Evolutionary conservation across 2,113 vertebrate genomes (phyloP).

Genomic region (Apodemus sylvaticus): DNA sequence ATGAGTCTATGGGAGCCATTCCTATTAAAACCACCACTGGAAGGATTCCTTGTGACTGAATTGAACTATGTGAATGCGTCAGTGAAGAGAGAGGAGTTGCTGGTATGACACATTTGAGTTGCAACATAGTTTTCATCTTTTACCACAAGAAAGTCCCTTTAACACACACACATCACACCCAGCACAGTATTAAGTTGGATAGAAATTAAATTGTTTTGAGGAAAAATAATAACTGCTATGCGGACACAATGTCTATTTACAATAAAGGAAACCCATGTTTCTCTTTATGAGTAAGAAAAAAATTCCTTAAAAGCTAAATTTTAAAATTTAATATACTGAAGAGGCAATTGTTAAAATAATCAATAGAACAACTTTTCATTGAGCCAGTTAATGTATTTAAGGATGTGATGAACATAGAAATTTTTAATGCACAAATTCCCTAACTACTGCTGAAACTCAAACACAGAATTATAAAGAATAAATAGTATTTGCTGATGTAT

Average conservation of each 20-base stretch:
- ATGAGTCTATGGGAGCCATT: not conserved
- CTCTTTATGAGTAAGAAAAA: constrained; percentile 9
- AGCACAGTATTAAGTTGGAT: not conserved
- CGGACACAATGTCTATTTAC: not conserved
- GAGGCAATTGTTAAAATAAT: constrained; percentile 34
- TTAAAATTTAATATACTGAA: not conserved
- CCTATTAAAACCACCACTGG: not conserved
- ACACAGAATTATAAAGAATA: constrained; percentile 57
- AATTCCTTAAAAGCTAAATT: constrained; percentile 4
- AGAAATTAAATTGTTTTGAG: constrained; percentile 42
- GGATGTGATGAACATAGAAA: constrained; percentile 56
- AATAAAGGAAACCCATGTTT: too few relatives aligned
- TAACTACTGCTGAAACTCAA: constrained; percentile 55
- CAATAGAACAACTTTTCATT: constrained; percentile 4
- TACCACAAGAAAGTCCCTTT: not conserved
- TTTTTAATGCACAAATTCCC: constrained; percentile 34
- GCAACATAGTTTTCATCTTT: not conserved
- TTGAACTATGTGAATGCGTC: not conserved
- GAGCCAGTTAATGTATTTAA: constrained; percentile 53
- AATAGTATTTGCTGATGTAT: constrained; percentile 60
- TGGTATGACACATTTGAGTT: not conserved
- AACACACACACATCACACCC: not conserved
- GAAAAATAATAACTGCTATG: not conserved
- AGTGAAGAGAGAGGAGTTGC: not conserved
- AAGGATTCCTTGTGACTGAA: not conserved